phyloP scores from a whole-genome alignment of 92 coral and sea anemone species.

The Anthopleura xanthogrammica region DNA sequence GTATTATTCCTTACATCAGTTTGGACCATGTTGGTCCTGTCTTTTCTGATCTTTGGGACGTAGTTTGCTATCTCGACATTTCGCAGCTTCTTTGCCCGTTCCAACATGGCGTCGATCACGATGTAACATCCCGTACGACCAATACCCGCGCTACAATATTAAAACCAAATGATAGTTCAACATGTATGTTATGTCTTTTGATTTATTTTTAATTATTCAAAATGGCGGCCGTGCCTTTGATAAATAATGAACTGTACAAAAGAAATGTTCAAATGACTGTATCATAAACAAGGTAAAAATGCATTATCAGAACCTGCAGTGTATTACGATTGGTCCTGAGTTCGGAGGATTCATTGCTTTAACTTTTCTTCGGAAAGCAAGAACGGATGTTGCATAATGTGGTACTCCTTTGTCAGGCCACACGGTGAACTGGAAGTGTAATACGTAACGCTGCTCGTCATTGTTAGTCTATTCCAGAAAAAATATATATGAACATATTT shows the following conservation, averaged over 20 bases:
- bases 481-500: not conserved
- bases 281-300: not conserved
- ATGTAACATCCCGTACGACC: conserved; percentile 75
- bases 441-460: conserved; percentile 29
- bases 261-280: too few relatives aligned
- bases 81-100: conserved; percentile 39
- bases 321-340: conserved; percentile 26
- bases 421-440: conserved; percentile 43
- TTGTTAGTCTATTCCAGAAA: conserved; percentile 17
- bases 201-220: too few relatives aligned
- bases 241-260: too few relatives aligned
- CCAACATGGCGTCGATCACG: conserved; percentile 72
- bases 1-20: conserved; percentile 36
- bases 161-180: not conserved
- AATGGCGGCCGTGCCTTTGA: not conserved
- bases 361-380: conserved; percentile 31
- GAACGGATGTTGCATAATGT: conserved; percentile 38
- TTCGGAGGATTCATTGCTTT: conserved; percentile 13
- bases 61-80: conserved; percentile 49
- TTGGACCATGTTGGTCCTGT: conserved; percentile 66
- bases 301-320: conserved; percentile 25
- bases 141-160: conserved; percentile 58
- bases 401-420: conserved; percentile 55
- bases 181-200: too few relatives aligned
- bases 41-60: conserved; percentile 46